Evolutionary conservation across 2,888 invertebrate species (phyloP), one percentile per base, ranked within the genome.

Genomic region (Eubasilissa splendida): DNA sequence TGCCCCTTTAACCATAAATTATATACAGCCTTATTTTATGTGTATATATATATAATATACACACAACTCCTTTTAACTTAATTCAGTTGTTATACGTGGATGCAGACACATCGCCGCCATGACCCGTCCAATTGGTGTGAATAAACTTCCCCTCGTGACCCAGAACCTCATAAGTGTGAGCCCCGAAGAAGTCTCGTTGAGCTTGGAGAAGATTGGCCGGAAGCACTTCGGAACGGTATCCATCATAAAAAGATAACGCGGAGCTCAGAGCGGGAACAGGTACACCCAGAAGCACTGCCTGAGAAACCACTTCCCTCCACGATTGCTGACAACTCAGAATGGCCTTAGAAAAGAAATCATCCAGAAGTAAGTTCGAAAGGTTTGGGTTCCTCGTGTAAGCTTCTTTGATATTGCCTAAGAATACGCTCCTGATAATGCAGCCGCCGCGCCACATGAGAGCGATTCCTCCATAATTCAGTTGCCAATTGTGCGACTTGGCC

Each of bases 361-460:
- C 99, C 86, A 99, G 88, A 80, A 99, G 90, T 77, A 99, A 90
- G 87, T 98, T 99, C 1, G 93, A 92, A 78, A 99, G 90, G 80
- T 95, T 91, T 0, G 96, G 95, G 88, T 99, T 96, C 85, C 95
- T 95, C 78, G 96, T 96, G 88, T 96, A 99, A 0, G 99, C 99
- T 14, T 93, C 92, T 91, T 99, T 90, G 79, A 91, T 90, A 82
- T 90, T 90, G 2, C 89, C 90, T 54, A 89, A 87, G 86, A 89
- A 90, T 3, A 87, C 91, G 92, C 96, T 97, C 87, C 99, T 92
- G 86, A 98, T 99, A 86, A 99, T 99, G 88, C 99, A 99, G n/a
- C 99, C 99, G 14, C 99, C 99, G 83, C 99, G 93, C 99, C 99
- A 99, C 99, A 99, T 99, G 65, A 99, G 90, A 1, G 99, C 99